Conservation (phyloP, 2,888 invertebrate genomes). For the Willowsia nigromaculata region DNA sequence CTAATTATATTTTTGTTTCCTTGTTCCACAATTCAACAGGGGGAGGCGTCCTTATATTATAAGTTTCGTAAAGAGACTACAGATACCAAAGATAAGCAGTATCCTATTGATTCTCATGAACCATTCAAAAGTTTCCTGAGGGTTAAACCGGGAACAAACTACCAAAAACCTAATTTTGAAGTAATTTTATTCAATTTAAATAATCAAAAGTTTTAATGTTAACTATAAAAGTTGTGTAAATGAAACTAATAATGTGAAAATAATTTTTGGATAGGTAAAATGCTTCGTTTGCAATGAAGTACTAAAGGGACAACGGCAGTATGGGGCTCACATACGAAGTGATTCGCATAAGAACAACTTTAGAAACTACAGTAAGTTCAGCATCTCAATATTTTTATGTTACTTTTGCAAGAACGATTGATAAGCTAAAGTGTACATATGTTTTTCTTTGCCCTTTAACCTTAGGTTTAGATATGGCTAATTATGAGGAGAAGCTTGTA, state of each 20-base stretch:
- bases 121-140: constrained; percentile 45
- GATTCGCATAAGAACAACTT: constrained; percentile 63
- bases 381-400: not conserved
- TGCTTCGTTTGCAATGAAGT: constrained; percentile 62
- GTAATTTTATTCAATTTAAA: too few relatives aligned
- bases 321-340: constrained; percentile 70
- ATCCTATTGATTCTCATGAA: constrained; percentile 9
- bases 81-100: not conserved
- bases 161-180: constrained; percentile 65
- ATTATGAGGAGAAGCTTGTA: constrained; percentile 33
- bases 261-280: constrained; percentile 42
- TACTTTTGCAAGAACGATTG: too few relatives aligned
- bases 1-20: too few relatives aligned
- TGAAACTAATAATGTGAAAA: too few relatives aligned
- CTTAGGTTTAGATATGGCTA: constrained; percentile 58
- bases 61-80: not conserved
- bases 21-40: too few relatives aligned
- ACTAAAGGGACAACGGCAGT: constrained; percentile 53
- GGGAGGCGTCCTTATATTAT: constrained; percentile 38
- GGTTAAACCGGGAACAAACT: constrained; percentile 64
- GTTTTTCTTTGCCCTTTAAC: not conserved
- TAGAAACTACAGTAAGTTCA: constrained; percentile 59
- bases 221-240: too few relatives aligned
- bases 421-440: not conserved
- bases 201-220: too few relatives aligned